Evolutionary conservation across 2,113 vertebrate genomes (phyloP), one percentile per base, ranked within the genome.

Genomic region (Brienomyrus brachyistius): DNA sequence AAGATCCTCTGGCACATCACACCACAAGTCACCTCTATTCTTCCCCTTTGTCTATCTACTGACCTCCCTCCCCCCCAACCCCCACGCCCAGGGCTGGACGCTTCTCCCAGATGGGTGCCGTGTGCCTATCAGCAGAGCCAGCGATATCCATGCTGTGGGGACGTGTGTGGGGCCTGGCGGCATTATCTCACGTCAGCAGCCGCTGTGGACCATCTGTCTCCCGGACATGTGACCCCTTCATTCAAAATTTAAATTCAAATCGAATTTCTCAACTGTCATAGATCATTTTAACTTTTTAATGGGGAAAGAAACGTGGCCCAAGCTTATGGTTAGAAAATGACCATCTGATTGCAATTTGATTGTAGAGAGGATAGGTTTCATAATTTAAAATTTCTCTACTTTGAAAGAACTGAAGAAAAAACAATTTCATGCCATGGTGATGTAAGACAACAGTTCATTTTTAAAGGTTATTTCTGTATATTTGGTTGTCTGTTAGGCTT

Each of bases 1-100:
- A 90, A 94, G 92, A 91, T 95, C 90, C 87, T 94, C 90, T 13
- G n/a, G 27, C n/a, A 92, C 91, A 90, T 88, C 89, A 43, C 70
- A 90, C 83, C 43, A 85, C 85, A 91, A 89, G 94, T 92, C 91
- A 93, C 90, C 92, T 82, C 15, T 90, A 91, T 91, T 90, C 86
- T 90, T 83, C 27, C 62, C 88, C 90, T 89, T 90, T 82, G 52
- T 86, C 66, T 90, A 87, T 77, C 47, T 17, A 70, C 31, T 89
- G 88, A 62, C 17, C 84, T 40, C 54, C 85, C 88, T 66, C 45
- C 74, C 48, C n/a, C 40, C 31, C 50, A 5, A 4, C 45, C 90
- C 90, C 50, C 45, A 80, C 52, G 90, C 82, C 35, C 62, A 47
- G 87, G 88, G 62, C 62, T 66, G 62, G 59, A n/a, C 23, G 23